A percentile compares a stretch with the other conserved stretches of the same genome.
Conservation (phyloP, 2,888 invertebrate species). For the Abscondita cerata region DNA sequence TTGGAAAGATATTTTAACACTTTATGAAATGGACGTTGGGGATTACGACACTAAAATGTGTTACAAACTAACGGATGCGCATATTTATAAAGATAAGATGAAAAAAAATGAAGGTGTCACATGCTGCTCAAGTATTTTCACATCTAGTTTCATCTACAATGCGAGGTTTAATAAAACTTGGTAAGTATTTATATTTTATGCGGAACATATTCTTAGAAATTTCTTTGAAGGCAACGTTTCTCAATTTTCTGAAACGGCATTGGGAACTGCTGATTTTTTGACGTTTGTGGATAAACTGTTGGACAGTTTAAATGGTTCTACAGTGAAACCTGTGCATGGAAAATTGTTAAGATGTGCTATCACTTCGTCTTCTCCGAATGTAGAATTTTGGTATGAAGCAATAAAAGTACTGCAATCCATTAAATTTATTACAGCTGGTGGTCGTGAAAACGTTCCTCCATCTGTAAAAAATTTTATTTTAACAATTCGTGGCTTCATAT, state of each 20-base stretch:
- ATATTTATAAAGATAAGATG: constrained; percentile 24
- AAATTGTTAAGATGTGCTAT: constrained; percentile 14
- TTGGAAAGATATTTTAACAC: constrained; percentile 19
- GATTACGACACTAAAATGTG: background rate
- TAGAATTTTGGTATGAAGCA: constrained; percentile 8
- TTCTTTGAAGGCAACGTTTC: too few species aligned
- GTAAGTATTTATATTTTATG: background rate
- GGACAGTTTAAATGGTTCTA: constrained; percentile 30
- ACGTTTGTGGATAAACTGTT: constrained; percentile 33
- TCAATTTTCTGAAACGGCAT: background rate
- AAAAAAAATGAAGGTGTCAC: constrained; percentile 29
- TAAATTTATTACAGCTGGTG: background rate
- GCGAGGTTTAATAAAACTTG: background rate
- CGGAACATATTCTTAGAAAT: background rate
- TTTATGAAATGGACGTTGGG: constrained; percentile 4
- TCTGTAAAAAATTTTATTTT: constrained; percentile 5
- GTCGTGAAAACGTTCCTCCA: background rate
- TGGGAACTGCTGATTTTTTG: constrained; percentile 25
- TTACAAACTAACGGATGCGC: constrained; percentile 19
- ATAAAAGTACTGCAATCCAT: background rate
- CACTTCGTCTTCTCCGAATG: background rate
- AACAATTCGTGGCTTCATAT: background rate
- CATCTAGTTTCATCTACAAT: constrained; percentile 14
- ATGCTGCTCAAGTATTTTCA: constrained; percentile 28
- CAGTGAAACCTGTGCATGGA: constrained; percentile 3